Evolutionary conservation across 2,888 invertebrate genomes (phyloP), one percentile per base, ranked within the genome.

Genomic region (Pelosia muscerda): DNA sequence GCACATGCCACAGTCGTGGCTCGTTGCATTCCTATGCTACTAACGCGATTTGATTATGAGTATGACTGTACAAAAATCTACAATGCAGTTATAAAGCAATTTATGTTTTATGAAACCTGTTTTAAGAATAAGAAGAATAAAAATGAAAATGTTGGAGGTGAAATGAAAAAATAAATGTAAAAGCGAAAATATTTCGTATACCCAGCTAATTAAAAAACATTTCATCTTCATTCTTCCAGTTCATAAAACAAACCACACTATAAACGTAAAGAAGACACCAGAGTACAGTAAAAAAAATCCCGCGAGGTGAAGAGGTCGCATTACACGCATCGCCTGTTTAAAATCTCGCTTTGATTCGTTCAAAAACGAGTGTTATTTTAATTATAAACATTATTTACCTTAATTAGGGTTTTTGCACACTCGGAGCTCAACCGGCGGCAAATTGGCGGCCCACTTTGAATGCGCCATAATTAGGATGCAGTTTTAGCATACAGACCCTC

Each of bases 341-440:
- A 82, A 88, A 86, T 85, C 88, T 86, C 84, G 86, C 93, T 94
- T 94, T 94, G 93, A 94, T 81, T 84, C 83, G 78, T 83, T 81
- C 84, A 82, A 82, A 84, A 79, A 78, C 82, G 86, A 93, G 93
- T 91, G 92, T 93, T 93, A 92, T 94, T 93, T 93, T 94, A 94
- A 94, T 95, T 93, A 93, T 94, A 89, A 93, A 93, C 93, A 93
- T 94, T 93, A 94, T 93, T 93, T 90, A 92, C 92, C 92, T 90
- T 94, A 94, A 94, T 94, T 93, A 94, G 90, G 87, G 86, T 89
- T 90, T 90, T 91, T 86, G 86, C 86, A 79, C 66, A 70, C 69
- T 70, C 63, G 86, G 90, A 77, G 88, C 89, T 92, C 89, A 89
- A 84, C 87, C 84, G 85, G 86, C 90, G 89, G 89, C 84, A 92